Conservation (phyloP, 2,113 vertebrate genomes). For the Brachirus orientalis region DNA sequence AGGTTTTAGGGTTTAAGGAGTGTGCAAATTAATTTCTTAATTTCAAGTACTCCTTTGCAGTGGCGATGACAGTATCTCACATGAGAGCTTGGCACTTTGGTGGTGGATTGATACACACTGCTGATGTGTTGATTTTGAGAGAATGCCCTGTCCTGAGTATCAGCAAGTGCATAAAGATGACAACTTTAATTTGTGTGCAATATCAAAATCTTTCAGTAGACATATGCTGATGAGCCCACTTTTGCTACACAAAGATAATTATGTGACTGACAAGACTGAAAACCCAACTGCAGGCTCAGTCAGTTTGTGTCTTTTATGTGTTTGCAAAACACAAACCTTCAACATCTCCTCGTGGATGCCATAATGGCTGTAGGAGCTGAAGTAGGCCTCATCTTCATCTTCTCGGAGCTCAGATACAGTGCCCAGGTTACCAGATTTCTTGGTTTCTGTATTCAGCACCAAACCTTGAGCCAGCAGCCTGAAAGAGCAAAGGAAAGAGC, state of each 20-base stretch:
- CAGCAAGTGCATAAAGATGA: conserved; percentile 37
- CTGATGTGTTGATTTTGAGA: conserved; percentile 65
- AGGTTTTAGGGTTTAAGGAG: conserved; percentile 35
- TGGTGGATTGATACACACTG: no score
- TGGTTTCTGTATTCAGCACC: conserved; percentile 87
- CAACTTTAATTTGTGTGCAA: conserved; percentile 49
- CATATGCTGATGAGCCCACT: conserved; percentile 28
- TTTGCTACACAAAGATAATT: conserved; percentile 3
- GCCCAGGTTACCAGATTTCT: conserved; percentile 63
- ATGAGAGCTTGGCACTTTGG: conserved; percentile 45
- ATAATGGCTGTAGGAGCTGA: conserved; percentile 96
- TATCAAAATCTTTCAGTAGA: conserved; percentile 52
- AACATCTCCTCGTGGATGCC: conserved; percentile 98
- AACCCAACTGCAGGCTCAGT: conserved; percentile 13
- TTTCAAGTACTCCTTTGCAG: conserved; percentile 11
- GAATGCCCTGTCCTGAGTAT: conserved; percentile 39
- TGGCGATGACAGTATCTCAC: conserved; percentile 27
- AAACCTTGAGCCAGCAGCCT: conserved; percentile 91
- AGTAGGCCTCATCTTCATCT: conserved; percentile 94
- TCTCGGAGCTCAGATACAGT: conserved; percentile 86
- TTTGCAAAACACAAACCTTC: conserved; percentile 85
- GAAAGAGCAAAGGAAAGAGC: conserved; percentile 69
- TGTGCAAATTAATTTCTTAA: conserved; percentile 50
- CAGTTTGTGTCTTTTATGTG: conserved; percentile 1
- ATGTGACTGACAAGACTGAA: conserved; percentile 14